Percentiles rank a stretch among this genome's conserved stretches.
Evolutionary conservation across 2,797 vertebrate species (phyloP).

Genomic region (Lateolabrax maculatus): DNA sequence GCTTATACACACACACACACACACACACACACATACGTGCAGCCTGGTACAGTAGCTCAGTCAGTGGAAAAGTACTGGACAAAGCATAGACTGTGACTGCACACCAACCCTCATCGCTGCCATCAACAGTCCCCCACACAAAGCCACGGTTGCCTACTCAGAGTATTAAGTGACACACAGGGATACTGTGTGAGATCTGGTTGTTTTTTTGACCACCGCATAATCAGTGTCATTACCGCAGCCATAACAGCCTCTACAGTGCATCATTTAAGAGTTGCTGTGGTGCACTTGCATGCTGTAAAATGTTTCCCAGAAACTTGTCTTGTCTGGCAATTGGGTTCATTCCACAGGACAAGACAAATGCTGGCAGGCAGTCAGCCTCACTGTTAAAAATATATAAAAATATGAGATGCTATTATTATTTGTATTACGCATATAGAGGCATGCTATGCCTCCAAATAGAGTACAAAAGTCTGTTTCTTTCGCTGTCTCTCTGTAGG

Average conservation of each 20-base stretch:
- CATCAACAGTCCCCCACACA: slow-evolving; percentile 31
- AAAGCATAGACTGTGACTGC: slow-evolving; percentile 24
- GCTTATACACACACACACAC: neutral
- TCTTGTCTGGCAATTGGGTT: too few species aligned
- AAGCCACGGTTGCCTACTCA: neutral
- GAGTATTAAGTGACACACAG: slow-evolving; percentile 24
- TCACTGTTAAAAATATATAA: too few species aligned
- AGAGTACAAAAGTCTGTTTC: too few species aligned
- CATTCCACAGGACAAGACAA: too few species aligned
- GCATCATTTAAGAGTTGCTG: neutral
- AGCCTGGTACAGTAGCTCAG: neutral
- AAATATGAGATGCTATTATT: too few species aligned
- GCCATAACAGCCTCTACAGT: neutral
- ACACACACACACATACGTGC: neutral
- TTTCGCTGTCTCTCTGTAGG: too few species aligned
- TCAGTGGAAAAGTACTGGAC: slow-evolving; percentile 74
- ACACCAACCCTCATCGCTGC: slow-evolving; percentile 15
- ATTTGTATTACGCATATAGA: too few species aligned
- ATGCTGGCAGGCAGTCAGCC: too few species aligned
- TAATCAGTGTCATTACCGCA: neutral
- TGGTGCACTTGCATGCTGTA: neutral
- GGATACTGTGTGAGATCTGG: neutral
- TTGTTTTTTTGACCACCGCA: slow-evolving; percentile 13
- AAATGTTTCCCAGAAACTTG: too few species aligned
- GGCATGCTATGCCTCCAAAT: too few species aligned